Conservation (phyloP, 2,113 vertebrate species). For the Gambusia holbrooki region DNA sequence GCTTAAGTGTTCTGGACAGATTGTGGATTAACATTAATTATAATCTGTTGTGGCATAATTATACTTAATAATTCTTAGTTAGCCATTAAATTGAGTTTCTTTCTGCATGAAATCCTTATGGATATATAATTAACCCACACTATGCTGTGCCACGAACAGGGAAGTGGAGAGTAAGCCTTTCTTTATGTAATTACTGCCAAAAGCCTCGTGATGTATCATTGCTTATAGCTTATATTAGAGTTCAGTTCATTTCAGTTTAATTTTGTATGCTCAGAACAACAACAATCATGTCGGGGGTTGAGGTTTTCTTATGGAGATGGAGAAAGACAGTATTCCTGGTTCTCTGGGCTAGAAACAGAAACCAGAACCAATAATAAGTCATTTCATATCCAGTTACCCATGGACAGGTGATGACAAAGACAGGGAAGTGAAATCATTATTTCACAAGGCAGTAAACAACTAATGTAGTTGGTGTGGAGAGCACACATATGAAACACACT, state of each 20-base stretch:
- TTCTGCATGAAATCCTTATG: slow-evolving; percentile 38
- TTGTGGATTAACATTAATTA: slow-evolving; percentile 45
- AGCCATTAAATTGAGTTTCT: slow-evolving; percentile 47
- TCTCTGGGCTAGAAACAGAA: too few relatives aligned
- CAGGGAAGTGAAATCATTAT: too few relatives aligned
- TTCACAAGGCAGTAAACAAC: too few relatives aligned
- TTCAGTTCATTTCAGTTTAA: not conserved
- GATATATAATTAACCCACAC: slow-evolving; percentile 60
- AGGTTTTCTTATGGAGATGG: not conserved
- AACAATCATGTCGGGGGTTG: not conserved
- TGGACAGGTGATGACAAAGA: too few relatives aligned
- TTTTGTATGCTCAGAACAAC: not conserved
- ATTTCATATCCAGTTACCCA: too few relatives aligned
- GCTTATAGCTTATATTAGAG: slow-evolving; percentile 28
- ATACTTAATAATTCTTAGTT: slow-evolving; percentile 51
- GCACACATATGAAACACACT: too few relatives aligned
- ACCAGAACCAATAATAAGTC: too few relatives aligned
- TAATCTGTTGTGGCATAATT: slow-evolving; percentile 59
- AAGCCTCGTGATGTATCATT: slow-evolving; percentile 41
- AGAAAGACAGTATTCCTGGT: not conserved
- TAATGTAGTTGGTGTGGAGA: too few relatives aligned
- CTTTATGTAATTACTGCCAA: slow-evolving; percentile 55
- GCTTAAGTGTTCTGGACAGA: slow-evolving; percentile 40
- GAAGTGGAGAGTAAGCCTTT: slow-evolving; percentile 61
- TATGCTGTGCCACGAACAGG: slow-evolving; percentile 41